Evolutionary conservation across 1,140 invertebrate genomes (phyloP).

Genomic region (Ceratosolen solmsi): DNA sequence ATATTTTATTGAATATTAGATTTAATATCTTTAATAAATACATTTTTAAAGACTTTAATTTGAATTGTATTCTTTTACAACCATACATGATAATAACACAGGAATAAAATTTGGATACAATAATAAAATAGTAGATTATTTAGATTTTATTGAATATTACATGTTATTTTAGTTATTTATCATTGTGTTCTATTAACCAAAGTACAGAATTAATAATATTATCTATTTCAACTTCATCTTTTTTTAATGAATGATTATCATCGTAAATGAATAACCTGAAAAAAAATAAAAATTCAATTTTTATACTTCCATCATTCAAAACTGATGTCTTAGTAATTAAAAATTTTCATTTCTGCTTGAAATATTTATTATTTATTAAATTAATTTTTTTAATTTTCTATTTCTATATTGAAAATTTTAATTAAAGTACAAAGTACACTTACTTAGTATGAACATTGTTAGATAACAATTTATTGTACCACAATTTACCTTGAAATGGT

Average conservation of each 20-base stretch:
- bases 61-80: background rate
- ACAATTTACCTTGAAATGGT: constrained; percentile 81
- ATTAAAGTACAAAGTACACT: constrained; percentile 44
- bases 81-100: no score
- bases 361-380: no score
- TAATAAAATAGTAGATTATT: no score
- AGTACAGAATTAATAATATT: constrained; percentile 78
- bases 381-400: no score
- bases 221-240: constrained; percentile 79
- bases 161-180: background rate
- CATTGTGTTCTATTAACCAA: constrained; percentile 77
- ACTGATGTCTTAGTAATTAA: background rate
- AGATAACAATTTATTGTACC: constrained; percentile 78
- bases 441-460: constrained; percentile 78
- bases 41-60: background rate
- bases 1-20: background rate
- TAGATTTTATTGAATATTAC: background rate
- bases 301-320: no score
- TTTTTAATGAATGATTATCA: constrained; percentile 81
- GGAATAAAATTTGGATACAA: no score
- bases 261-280: constrained; percentile 81
- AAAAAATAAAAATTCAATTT: constrained; percentile 26
- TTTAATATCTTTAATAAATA: background rate
- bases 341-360: no score
- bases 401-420: no score